These are phyloP conservation scores for Apamea anceps DNA, from an alignment of 2,888 invertebrate species.

Conservation along the genomic window DNA sequence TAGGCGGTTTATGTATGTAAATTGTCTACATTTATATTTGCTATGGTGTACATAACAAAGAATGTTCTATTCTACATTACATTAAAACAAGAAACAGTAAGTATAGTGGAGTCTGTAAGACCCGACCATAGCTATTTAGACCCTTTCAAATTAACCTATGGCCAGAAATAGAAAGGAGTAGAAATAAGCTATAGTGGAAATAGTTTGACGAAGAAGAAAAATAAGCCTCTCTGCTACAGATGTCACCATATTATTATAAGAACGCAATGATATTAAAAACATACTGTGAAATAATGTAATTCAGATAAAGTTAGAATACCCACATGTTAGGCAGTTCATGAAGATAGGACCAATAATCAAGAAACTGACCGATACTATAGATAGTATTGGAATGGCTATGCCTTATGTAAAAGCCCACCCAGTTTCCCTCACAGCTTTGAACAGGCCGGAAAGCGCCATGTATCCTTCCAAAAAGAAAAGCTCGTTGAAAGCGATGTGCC, in stretches of 20 bases:
- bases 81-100: not conserved
- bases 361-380: not conserved
- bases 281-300: not conserved
- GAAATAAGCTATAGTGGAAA: not conserved
- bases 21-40: too few species aligned
- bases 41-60: not conserved
- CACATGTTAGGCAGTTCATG: not conserved
- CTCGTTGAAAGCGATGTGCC: constrained; percentile 48
- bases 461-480: constrained; percentile 37
- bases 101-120: too few species aligned
- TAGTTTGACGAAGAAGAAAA: not conserved
- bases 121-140: not conserved
- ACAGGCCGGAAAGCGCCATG: not conserved
- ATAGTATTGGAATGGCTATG: not conserved
- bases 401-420: not conserved
- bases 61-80: not conserved
- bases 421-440: not conserved
- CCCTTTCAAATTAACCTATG: too few species aligned
- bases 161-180: too few species aligned
- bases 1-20: too few species aligned
- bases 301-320: not conserved
- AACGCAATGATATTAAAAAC: not conserved
- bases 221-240: not conserved
- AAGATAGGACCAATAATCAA: not conserved
- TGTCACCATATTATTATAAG: not conserved